phyloP scores from a whole-genome alignment of 1,140 invertebrate genomes.

The Listronotus oregonensis region DNA sequence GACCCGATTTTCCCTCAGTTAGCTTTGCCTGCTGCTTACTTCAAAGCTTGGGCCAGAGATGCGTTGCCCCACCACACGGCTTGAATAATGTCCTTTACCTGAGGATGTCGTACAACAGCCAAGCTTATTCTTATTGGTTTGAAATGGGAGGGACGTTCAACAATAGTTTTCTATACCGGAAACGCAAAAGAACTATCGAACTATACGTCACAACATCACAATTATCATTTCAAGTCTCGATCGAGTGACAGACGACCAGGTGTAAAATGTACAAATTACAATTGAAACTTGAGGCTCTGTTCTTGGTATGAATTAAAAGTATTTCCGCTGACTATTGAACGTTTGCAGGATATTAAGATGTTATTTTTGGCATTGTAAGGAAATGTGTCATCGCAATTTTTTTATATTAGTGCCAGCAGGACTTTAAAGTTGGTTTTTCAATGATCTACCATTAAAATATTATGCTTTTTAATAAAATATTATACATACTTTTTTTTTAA shows the following conservation, averaged over 20 bases:
- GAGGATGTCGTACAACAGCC: constrained; percentile 27
- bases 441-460: no score
- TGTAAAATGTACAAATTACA: constrained; percentile 16
- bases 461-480: no score
- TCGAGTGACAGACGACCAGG: constrained; percentile 40
- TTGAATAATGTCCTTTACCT: constrained; percentile 35
- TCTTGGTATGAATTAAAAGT: constrained; percentile 14
- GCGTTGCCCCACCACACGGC: constrained; percentile 32
- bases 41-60: constrained; percentile 20
- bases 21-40: constrained; percentile 17
- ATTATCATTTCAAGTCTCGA: constrained; percentile 31
- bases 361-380: neutral
- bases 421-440: no score
- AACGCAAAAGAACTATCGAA: constrained; percentile 40
- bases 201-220: constrained; percentile 35
- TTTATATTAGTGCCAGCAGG: no score
- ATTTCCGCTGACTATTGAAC: constrained; percentile 26
- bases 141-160: constrained; percentile 33
- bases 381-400: no score
- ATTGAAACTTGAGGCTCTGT: constrained; percentile 26
- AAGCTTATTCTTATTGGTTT: constrained; percentile 41
- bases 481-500: no score
- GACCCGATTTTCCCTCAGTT: constrained; percentile 26
- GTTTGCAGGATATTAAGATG: neutral
- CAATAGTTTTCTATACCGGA: constrained; percentile 38